A percentile compares a stretch with the other conserved stretches of the same genome.
phyloP scores from a whole-genome alignment of 1,140 invertebrate species.

The Drosophila melanogaster region DNA sequence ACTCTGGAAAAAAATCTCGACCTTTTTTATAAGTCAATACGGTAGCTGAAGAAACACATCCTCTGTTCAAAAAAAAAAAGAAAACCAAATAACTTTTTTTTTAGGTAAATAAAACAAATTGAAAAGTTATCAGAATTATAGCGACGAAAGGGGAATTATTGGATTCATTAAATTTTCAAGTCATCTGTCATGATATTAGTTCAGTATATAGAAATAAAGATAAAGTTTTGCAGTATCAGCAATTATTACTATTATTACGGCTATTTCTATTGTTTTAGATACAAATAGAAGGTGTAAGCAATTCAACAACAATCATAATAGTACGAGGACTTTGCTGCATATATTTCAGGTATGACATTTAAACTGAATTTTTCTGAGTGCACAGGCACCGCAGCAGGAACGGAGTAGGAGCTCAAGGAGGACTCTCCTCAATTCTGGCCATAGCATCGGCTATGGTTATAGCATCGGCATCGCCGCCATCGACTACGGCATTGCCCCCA shows the following conservation, averaged over 20 bases:
- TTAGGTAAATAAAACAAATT: not conserved
- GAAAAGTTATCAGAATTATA: not conserved
- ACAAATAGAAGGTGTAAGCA: no score
- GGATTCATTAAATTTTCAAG: no score
- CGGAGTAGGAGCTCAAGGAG: constrained; percentile 17
- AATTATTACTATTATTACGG: no score
- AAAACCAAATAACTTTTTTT: not conserved
- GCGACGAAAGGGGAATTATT: no score
- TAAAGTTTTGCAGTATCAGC: no score
- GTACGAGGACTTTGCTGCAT: no score
- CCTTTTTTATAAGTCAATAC: not conserved
- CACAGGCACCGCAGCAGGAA: constrained; percentile 2
- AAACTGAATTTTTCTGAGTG: not conserved
- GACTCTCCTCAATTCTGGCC: constrained; percentile 10
- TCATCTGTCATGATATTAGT: no score
- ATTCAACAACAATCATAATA: no score
- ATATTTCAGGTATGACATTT: not conserved
- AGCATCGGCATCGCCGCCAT: constrained; percentile 9
- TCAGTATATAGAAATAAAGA: no score
- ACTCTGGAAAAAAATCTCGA: constrained; percentile 1
- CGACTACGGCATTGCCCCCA: constrained; percentile 25
- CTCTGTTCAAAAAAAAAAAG: no score
- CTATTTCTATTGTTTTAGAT: no score
- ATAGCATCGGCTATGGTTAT: constrained; percentile 10
- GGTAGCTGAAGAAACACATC: not conserved